These are phyloP conservation scores for Solen grandis DNA, from an alignment of 1,140 invertebrate genomes.

Conservation along the genomic window DNA sequence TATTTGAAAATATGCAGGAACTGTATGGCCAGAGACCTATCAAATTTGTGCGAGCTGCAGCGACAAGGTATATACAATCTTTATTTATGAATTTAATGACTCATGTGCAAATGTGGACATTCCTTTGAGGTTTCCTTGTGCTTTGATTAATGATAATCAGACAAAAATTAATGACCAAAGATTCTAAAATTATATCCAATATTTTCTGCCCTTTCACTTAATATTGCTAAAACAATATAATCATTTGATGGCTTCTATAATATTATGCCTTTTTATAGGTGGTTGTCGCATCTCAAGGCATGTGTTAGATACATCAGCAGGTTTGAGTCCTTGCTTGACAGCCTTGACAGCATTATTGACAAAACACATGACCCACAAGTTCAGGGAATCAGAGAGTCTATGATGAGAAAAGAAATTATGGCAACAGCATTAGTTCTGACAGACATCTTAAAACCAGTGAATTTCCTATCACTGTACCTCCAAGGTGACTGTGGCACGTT, in stretches of 20 bases:
- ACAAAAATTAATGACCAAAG: too few relatives aligned
- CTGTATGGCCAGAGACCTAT: conserved; percentile 19
- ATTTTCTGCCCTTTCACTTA: too few relatives aligned
- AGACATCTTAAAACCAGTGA: conserved; percentile 4
- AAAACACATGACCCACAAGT: background rate
- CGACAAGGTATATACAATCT: too few relatives aligned
- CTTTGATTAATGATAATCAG: too few relatives aligned
- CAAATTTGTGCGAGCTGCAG: conserved; percentile 18
- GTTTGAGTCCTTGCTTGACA: conserved; percentile 22
- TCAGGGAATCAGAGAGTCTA: background rate
- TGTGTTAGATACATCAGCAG: conserved; percentile 2
- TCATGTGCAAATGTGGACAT: too few relatives aligned
- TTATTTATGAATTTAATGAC: too few relatives aligned
- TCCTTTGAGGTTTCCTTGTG: too few relatives aligned
- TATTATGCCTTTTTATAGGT: conserved; percentile 24
- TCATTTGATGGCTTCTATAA: too few relatives aligned
- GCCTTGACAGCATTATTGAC: background rate
- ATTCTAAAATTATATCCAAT: too few relatives aligned
- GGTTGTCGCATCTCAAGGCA: conserved; percentile 31
- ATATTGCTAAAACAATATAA: too few relatives aligned
- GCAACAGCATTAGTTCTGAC: background rate
- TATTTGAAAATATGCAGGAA: conserved; percentile 6
- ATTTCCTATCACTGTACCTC: conserved; percentile 14
- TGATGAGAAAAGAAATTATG: background rate
- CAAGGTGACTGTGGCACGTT: conserved; percentile 11